These are phyloP conservation scores for Harlomillsia oculata DNA, from an alignment of 1,140 invertebrate genomes.

Conservation along the genomic window DNA sequence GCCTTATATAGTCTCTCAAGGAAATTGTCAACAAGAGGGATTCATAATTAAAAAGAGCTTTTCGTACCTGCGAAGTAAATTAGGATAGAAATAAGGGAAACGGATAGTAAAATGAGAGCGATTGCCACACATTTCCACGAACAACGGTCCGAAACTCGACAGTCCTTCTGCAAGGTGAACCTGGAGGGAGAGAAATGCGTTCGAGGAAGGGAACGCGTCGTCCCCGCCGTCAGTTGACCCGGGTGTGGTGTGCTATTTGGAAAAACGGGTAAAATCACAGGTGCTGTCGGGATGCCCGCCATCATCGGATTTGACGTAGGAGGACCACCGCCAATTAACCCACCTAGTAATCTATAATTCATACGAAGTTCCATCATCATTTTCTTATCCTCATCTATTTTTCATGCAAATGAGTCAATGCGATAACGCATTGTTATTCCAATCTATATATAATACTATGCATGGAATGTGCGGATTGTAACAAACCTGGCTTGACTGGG, in stretches of 20 bases:
- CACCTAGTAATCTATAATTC: slow-evolving; percentile 28
- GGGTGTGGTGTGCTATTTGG: slow-evolving; percentile 51
- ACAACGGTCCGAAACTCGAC: slow-evolving; percentile 65
- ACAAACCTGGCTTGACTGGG: slow-evolving; percentile 35
- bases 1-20: neutral
- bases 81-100: slow-evolving; percentile 78
- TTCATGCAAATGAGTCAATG: neutral
- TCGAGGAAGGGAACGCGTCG: slow-evolving; percentile 59
- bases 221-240: slow-evolving; percentile 16
- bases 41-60: neutral
- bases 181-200: slow-evolving; percentile 69
- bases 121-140: slow-evolving; percentile 92
- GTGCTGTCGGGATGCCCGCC: slow-evolving; percentile 32
- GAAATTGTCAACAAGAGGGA: neutral
- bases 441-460: too few species aligned
- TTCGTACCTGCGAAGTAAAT: slow-evolving; percentile 87
- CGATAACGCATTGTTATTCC: too few species aligned
- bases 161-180: slow-evolving; percentile 86
- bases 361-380: slow-evolving; percentile 2
- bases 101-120: slow-evolving; percentile 74
- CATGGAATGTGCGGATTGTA: neutral
- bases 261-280: slow-evolving; percentile 39
- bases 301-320: slow-evolving; percentile 25
- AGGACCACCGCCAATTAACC: slow-evolving; percentile 14
- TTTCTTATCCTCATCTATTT: neutral